Evolutionary conservation across 2,888 invertebrate genomes (phyloP).

Genomic region (Philhelius pedissequus): DNA sequence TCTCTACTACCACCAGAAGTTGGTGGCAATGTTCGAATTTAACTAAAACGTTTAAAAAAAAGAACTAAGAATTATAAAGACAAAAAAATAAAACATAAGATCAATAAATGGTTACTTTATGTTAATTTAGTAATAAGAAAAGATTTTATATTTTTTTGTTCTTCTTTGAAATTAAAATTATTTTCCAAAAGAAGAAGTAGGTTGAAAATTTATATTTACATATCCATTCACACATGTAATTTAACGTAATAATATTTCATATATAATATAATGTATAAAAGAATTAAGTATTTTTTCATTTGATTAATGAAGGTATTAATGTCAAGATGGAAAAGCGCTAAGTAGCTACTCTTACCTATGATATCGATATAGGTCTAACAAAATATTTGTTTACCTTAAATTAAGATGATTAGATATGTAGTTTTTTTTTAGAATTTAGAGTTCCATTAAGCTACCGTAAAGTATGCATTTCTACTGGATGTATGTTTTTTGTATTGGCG

Average conservation of each 20-base stretch:
- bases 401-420: neutral
- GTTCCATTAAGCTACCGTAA: neutral
- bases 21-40: neutral
- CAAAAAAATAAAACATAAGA: neutral
- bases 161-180: neutral
- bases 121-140: neutral
- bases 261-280: no score
- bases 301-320: neutral
- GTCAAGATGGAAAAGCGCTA: neutral
- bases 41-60: neutral
- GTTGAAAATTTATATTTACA: no score
- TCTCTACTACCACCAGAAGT: constrained; percentile 14
- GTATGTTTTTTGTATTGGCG: neutral
- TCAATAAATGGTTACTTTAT: neutral
- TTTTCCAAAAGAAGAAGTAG: neutral
- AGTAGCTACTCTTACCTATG: neutral
- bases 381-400: neutral
- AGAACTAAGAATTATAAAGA: neutral
- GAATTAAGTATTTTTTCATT: neutral
- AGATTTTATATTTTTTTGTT: neutral
- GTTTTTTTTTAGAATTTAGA: neutral
- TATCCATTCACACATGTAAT: no score
- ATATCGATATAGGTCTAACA: neutral
- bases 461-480: neutral
- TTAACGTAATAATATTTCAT: no score